phyloP scores from a whole-genome alignment of 2,797 vertebrate genomes.

The Cryptoprocta ferox region DNA sequence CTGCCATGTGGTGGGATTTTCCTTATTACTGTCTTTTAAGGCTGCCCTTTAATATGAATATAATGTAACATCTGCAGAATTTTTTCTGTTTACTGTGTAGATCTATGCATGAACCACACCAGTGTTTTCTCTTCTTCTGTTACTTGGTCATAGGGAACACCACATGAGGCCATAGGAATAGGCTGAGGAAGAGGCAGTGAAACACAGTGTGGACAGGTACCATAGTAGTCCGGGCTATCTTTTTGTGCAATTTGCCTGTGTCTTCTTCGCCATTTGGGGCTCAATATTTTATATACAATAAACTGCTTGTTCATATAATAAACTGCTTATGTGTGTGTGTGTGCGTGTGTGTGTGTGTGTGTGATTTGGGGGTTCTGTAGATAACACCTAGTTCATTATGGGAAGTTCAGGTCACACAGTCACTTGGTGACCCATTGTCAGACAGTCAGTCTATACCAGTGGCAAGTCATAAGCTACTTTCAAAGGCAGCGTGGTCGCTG shows the following conservation, averaged over 20 bases:
- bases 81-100: fast-evolving
- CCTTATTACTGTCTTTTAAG: not conserved
- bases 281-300: not conserved
- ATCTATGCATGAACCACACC: not conserved
- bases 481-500: not conserved
- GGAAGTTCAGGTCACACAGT: not conserved
- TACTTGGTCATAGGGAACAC: not conserved
- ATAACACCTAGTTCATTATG: not conserved
- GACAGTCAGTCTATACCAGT: not conserved
- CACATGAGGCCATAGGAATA: not conserved
- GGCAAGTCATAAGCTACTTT: not conserved
- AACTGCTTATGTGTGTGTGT: too few relatives aligned
- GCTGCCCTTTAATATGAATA: not conserved
- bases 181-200: not conserved
- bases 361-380: not conserved
- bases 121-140: not conserved
- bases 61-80: not conserved
- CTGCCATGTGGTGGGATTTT: not conserved
- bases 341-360: not conserved
- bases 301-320: too few relatives aligned
- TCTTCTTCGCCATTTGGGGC: not conserved
- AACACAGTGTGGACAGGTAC: not conserved
- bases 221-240: not conserved
- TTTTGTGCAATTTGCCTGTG: not conserved
- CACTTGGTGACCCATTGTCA: not conserved